phyloP scores from a whole-genome alignment of 2,888 invertebrate species.

The Anthrax anthrax region DNA sequence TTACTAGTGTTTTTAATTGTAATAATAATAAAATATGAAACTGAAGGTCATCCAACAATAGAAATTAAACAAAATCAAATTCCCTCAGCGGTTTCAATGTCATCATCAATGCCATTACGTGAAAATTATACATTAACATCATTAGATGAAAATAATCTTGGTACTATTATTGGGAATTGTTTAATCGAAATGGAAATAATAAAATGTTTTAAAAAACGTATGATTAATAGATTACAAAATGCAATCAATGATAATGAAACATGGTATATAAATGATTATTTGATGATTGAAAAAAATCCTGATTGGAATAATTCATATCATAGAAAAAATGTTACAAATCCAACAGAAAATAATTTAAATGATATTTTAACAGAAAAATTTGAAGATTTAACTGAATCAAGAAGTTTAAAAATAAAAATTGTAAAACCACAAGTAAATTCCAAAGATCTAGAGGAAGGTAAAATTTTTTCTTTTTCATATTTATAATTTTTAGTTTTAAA shows the following conservation, averaged over 20 bases:
- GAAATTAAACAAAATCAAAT: not conserved
- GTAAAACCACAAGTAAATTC: too few relatives aligned
- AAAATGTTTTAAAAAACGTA: constrained; percentile 34
- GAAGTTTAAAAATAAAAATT: constrained; percentile 32
- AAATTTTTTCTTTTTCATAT: too few relatives aligned
- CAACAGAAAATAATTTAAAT: constrained; percentile 3
- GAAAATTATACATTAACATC: not conserved
- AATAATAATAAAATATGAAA: not conserved
- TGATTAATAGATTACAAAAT: constrained; percentile 31
- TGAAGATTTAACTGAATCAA: constrained; percentile 30
- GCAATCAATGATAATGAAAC: constrained; percentile 30
- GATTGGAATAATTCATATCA: not conserved
- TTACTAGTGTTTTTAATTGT: not conserved
- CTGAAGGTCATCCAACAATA: not conserved
- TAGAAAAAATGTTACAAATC: not conserved
- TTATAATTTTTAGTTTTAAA: too few relatives aligned
- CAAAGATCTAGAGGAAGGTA: constrained; percentile 21
- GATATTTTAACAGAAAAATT: not conserved
- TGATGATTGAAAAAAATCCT: constrained; percentile 21
- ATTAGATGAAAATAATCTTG: not conserved
- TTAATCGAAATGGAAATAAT: constrained; percentile 15
- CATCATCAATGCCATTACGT: not conserved
- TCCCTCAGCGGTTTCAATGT: too few relatives aligned
- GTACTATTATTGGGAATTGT: constrained; percentile 20
- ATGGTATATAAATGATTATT: constrained; percentile 26